Evolutionary conservation across 2,888 invertebrate species (phyloP), one percentile per base, ranked within the genome.

Genomic region (Rotaria magnacalcarata): DNA sequence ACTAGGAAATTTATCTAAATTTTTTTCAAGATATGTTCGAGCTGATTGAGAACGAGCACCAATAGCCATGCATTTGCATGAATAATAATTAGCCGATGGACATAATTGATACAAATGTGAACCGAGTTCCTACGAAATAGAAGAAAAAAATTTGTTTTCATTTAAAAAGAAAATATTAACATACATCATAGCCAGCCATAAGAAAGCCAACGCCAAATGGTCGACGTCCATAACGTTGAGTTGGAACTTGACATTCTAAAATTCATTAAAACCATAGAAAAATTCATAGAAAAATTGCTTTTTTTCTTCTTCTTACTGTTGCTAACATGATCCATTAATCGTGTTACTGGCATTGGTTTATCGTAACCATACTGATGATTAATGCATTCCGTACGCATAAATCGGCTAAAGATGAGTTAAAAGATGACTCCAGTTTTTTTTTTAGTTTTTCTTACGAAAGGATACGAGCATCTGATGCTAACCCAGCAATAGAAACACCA

Each of bases 61-160:
- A 88, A 99, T 97, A 0, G 99, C 96, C 96, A 99, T 98, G 0
- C 97, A 97, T 89, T 96, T 95, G 92, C 98, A 98, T 91, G 97
- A 96, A 89, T 96, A 97, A 91, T 94, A 97, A 92, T 97, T 99
- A 0, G 98, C 97, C 0, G 98, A 98, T 0, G 99, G 99, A 88
- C 96, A 96, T 0, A 97, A 96, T 92, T 98, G 97, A 91, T 95
- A 97, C 88, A 99, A 95, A 90, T 99, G 98, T 0, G 97, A 95
- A 0, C 98, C 99, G 92, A 94, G 94, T 89, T 87, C 84, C 84
- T 84, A 41, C 0, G 3, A 52, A 41, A 43, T 21, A 47, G 50
- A 50, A 43, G 0, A 27, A 84, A 21, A 56, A 54, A 86, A 84
- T 10, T 67, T 21, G 19, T 21, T 21, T 54, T 54, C 21, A 54